phyloP scores from a whole-genome alignment of 37 sponge, comb jelly and placozoan genomes.

The Agelas oroides region DNA sequence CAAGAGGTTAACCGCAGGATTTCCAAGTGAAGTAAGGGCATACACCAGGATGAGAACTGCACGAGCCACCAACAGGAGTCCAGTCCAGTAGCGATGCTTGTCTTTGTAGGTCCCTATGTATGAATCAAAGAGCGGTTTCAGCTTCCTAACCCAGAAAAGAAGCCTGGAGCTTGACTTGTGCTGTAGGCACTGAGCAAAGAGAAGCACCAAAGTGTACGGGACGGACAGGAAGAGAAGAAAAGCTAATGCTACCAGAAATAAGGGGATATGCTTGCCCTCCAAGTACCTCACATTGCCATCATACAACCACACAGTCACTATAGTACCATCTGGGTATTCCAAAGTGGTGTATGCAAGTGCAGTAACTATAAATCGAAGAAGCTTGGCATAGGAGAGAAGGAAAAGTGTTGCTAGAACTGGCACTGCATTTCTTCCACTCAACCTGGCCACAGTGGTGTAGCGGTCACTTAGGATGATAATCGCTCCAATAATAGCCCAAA shows the following conservation, averaged over 20 bases:
- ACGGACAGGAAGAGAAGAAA: background rate
- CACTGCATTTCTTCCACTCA: conserved; percentile 9
- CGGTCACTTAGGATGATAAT: conserved; percentile 1
- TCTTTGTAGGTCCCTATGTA: conserved; percentile 5
- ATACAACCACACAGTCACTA: background rate
- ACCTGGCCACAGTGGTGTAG: background rate
- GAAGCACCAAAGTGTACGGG: background rate
- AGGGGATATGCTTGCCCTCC: background rate
- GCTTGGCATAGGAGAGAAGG: background rate
- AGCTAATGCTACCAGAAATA: background rate
- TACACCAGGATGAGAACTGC: background rate
- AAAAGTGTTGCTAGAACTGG: conserved; percentile 13
- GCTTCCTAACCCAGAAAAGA: background rate
- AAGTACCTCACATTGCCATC: background rate
- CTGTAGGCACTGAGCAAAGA: background rate
- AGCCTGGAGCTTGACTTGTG: background rate
- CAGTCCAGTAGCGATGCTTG: conserved; percentile 8
- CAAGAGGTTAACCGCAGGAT: no score
- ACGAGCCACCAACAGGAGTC: background rate
- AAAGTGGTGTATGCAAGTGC: background rate
- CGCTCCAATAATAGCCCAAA: background rate
- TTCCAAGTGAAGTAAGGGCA: no score
- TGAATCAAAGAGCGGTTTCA: conserved; percentile 8
- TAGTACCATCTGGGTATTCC: background rate
- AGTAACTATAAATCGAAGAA: conserved; percentile 7